Evolutionary conservation across 1,140 invertebrate species (phyloP), one percentile per base, ranked within the genome.

Genomic region (Micrasema longulum): DNA sequence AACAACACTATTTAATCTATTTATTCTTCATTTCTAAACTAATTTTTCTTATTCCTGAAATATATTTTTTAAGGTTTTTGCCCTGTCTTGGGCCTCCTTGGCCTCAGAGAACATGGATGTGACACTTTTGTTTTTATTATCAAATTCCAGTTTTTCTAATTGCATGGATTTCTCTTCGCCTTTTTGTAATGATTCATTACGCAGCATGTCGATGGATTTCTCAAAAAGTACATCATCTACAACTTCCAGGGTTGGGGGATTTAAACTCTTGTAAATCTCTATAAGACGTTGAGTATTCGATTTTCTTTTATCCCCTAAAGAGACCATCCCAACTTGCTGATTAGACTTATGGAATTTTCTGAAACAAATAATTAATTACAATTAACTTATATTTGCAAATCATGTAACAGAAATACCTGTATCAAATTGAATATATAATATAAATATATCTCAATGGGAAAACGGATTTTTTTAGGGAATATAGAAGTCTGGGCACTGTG

Each of bases 321-420:
- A 85, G 9, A 87, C 80, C 0, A 80, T 78, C 43, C 86, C 86
- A 41, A 87, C 75, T 18, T 85, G 81, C 67, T 80, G 85, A 22
- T 87, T 84, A 43, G 85, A 81, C 47, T 86, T 85, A 70, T 91
- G 89, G 65, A 90, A 90, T 78, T 88, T 87, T 18, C 91, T 92
- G 77, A 36, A 86, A 85, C n/a, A n/a, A 76, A 50, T 36, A 66
- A n/a, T 52, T 31, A 31, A n/a, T n/a, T n/a, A n/a, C n/a, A n/a
- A n/a, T n/a, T n/a, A n/a, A n/a, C n/a, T n/a, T n/a, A n/a, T n/a
- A n/a, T n/a, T n/a, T n/a, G n/a, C n/a, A n/a, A n/a, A n/a, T n/a
- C n/a, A n/a, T n/a, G n/a, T n/a, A n/a, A n/a, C n/a, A n/a, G n/a
- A n/a, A n/a, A n/a, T n/a, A n/a, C n/a, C n/a, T n/a, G n/a, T n/a